Conservation (phyloP, 2,797 vertebrate genomes). For the Sebastes diaconus region DNA sequence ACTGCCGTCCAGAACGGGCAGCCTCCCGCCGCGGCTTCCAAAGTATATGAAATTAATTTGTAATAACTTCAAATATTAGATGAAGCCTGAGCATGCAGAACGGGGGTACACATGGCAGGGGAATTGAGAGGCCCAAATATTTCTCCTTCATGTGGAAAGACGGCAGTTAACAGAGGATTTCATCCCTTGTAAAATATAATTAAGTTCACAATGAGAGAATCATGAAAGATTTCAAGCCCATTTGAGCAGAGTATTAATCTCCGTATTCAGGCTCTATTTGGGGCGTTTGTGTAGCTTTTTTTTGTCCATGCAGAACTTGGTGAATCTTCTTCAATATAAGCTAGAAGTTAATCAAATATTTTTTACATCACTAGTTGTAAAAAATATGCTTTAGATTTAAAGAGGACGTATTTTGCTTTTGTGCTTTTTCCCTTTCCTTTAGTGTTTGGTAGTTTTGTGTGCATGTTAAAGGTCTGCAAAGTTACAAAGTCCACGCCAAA, state of each 20-base stretch:
- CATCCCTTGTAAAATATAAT: conserved; percentile 69
- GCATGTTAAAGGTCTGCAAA: too few species aligned
- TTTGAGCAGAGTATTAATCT: conserved; percentile 55
- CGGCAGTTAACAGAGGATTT: conserved; percentile 57
- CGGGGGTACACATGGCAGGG: conserved; percentile 20
- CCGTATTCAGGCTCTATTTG: neutral
- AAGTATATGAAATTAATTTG: conserved; percentile 72
- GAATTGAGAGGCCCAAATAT: conserved; percentile 59
- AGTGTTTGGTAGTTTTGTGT: too few species aligned
- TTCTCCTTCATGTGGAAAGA: conserved; percentile 54
- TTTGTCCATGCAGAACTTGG: neutral
- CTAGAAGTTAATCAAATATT: neutral
- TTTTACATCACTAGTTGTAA: neutral
- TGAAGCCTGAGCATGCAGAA: conserved; percentile 39
- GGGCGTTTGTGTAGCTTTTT: neutral
- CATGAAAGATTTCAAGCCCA: conserved; percentile 36
- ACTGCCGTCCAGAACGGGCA: conserved; percentile 22
- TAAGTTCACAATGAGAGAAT: conserved; percentile 55
- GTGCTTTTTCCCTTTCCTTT: too few species aligned
- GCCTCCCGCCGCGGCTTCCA: conserved; percentile 21
- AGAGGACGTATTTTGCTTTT: too few species aligned
- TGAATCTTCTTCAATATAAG: neutral
- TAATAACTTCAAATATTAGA: conserved; percentile 74
- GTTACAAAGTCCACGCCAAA: too few species aligned
- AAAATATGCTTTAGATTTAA: neutral